Conservation (phyloP, 1,140 invertebrate species). For the Xylocopa sonorina region DNA sequence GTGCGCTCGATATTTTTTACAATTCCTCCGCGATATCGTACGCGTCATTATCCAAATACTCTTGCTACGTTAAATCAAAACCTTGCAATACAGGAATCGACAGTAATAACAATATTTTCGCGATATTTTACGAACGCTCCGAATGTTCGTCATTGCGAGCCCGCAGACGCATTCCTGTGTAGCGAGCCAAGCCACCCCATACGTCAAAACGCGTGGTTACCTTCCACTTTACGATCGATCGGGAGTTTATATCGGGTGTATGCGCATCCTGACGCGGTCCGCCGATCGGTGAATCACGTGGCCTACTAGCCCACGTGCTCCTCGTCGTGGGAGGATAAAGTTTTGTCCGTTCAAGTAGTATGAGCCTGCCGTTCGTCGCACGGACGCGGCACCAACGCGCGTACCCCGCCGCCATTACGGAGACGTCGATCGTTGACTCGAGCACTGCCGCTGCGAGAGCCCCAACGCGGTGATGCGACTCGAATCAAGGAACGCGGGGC, state of each 20-base stretch:
- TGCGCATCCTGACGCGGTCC: constrained; percentile 41
- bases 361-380: not conserved
- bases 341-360: constrained; percentile 40
- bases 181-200: constrained; percentile 9
- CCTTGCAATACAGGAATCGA: not conserved
- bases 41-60: too few relatives aligned
- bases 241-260: constrained; percentile 44
- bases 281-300: constrained; percentile 54
- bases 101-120: too few relatives aligned
- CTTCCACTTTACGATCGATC: constrained; percentile 60
- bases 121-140: not conserved
- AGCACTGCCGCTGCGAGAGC: constrained; percentile 33
- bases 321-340: constrained; percentile 15
- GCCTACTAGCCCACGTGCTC: constrained; percentile 59
- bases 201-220: not conserved
- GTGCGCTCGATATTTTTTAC: too few relatives aligned
- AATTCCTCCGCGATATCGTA: too few relatives aligned
- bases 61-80: too few relatives aligned
- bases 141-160: not conserved
- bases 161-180: not conserved
- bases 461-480: constrained; percentile 34
- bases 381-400: constrained; percentile 1
- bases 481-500: constrained; percentile 23
- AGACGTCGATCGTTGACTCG: constrained; percentile 61
- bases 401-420: constrained; percentile 46